Conservation (phyloP, 2,797 vertebrate genomes). For the Malurus leucopterus region DNA sequence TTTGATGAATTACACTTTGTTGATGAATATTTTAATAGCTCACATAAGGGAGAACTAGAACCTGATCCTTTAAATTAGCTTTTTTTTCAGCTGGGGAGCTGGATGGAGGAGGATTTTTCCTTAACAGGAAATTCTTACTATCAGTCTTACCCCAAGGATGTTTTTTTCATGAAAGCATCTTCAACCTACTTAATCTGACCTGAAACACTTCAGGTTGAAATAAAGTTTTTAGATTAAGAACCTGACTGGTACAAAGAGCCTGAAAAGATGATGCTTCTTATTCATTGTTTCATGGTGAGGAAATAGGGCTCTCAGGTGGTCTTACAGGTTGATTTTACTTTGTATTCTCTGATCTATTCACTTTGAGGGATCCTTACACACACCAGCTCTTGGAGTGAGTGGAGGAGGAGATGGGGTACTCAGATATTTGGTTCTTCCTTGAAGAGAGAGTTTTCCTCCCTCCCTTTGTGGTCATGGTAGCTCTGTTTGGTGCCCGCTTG, state of each 20-base stretch:
- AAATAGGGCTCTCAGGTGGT: neutral
- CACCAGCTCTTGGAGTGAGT: neutral
- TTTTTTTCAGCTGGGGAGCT: neutral
- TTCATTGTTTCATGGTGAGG: neutral
- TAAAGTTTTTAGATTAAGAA: neutral
- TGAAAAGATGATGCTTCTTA: neutral
- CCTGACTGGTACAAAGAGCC: neutral
- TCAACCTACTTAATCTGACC: neutral
- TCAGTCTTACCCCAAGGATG: neutral
- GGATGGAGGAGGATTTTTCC: neutral
- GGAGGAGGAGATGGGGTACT: neutral
- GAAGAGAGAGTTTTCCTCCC: neutral
- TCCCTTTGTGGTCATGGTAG: neutral
- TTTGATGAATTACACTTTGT: neutral
- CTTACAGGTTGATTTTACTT: neutral
- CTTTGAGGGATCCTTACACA: neutral
- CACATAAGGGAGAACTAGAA: neutral
- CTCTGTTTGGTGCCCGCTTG: neutral
- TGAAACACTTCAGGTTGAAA: neutral
- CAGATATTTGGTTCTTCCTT: neutral
- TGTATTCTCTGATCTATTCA: fast-evolving
- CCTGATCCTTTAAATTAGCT: neutral
- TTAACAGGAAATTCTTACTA: neutral
- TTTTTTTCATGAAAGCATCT: neutral
- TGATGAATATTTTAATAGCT: neutral